These are phyloP conservation scores for Lepus timidus DNA, from an alignment of 2,113 vertebrate species.

Conservation along the genomic window DNA sequence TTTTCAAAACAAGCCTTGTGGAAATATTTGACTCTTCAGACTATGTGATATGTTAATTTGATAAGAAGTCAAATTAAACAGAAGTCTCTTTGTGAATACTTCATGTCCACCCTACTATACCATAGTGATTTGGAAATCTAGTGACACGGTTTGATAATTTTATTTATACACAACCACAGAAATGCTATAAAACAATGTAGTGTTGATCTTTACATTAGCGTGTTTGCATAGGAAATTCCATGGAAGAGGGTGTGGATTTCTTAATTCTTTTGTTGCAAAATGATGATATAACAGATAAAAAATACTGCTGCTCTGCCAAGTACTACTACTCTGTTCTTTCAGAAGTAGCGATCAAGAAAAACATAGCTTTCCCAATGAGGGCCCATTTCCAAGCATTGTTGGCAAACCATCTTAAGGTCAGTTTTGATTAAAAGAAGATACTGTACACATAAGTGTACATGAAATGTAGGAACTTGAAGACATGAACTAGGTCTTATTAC, in stretches of 20 bases:
- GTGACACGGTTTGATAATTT: not conserved
- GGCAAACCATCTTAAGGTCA: not conserved
- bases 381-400: slow-evolving; percentile 10
- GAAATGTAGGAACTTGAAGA: not conserved
- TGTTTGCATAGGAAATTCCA: not conserved
- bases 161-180: not conserved
- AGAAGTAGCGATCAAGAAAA: slow-evolving; percentile 47
- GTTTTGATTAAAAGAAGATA: slow-evolving; percentile 56
- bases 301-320: slow-evolving; percentile 21
- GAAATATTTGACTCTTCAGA: slow-evolving; percentile 9
- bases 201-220: not conserved
- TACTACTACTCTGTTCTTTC: slow-evolving; percentile 14
- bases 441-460: slow-evolving; percentile 19
- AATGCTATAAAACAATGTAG: not conserved
- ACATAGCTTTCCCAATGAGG: slow-evolving; percentile 44
- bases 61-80: slow-evolving; percentile 36
- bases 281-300: slow-evolving; percentile 62
- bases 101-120: not conserved
- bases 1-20: slow-evolving; percentile 51
- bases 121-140: slow-evolving; percentile 2
- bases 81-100: slow-evolving; percentile 21
- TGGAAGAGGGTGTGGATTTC: slow-evolving; percentile 6
- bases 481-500: not conserved
- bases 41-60: not conserved
- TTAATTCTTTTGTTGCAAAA: slow-evolving; percentile 35